Conservation (phyloP, 2,888 invertebrate genomes). For the Luffia ferchaultella region DNA sequence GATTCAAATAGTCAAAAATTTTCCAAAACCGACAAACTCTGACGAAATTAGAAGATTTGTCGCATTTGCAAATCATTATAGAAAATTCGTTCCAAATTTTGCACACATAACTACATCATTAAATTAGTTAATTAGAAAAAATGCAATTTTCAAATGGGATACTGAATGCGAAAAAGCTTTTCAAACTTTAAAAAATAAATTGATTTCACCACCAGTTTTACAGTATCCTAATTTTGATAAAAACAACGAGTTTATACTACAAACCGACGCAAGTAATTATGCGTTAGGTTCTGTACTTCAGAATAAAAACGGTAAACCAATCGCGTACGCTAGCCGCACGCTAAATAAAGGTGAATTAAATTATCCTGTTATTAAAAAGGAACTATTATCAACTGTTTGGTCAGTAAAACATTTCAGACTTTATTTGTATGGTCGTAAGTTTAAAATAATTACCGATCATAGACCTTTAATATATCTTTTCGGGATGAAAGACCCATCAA, state of each 20-base stretch:
- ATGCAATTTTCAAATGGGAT: slow-evolving; percentile 3
- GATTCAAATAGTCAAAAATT: not conserved
- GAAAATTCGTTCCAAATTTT: slow-evolving; percentile 3
- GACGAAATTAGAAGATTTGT: slow-evolving; percentile 4
- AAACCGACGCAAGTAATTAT: no score
- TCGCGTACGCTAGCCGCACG: slow-evolving; percentile 15
- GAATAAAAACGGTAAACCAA: slow-evolving; percentile 8
- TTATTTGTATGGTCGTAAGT: no score
- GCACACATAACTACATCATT: not conserved
- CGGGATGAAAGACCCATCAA: no score
- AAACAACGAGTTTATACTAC: slow-evolving; percentile 4
- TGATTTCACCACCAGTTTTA: slow-evolving; percentile 1
- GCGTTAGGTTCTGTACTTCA: slow-evolving; percentile 10
- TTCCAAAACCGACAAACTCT: slow-evolving; percentile 1
- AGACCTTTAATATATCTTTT: no score
- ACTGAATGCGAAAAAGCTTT: slow-evolving; percentile 2
- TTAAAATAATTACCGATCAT: no score
- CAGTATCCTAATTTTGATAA: slow-evolving; percentile 8
- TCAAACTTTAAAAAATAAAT: not conserved
- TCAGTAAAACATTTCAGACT: no score
- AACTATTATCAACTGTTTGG: no score
- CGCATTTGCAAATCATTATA: slow-evolving; percentile 2
- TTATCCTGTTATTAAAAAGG: no score
- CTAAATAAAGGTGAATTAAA: no score
- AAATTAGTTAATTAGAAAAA: not conserved